These are phyloP conservation scores for Phyllostomus hastatus DNA, from an alignment of 2,113 vertebrate species.

Conservation along the genomic window DNA sequence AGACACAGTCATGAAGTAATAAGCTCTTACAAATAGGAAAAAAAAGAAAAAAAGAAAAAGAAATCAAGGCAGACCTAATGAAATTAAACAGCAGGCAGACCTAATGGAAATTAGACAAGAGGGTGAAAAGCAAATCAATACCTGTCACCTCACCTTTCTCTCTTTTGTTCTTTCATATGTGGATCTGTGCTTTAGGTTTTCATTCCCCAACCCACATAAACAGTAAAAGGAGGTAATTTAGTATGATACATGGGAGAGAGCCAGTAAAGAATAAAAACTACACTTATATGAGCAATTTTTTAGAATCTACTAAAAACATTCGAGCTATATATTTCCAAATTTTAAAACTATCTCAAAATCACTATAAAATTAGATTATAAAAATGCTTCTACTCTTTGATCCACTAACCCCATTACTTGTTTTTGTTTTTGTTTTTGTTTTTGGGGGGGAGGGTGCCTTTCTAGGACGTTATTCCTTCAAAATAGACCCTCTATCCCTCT, in stretches of 20 bases:
- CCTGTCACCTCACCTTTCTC: not conserved
- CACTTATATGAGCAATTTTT: not conserved
- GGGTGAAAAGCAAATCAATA: not conserved
- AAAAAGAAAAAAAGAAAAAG: not conserved
- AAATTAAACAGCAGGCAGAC: not conserved
- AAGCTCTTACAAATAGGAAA: not conserved
- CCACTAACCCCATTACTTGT: not conserved
- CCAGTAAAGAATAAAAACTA: not conserved
- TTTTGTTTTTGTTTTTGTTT: too few species aligned
- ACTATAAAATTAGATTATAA: not conserved
- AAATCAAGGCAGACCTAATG: not conserved
- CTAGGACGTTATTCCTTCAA: constrained; percentile 48
- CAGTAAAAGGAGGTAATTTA: not conserved
- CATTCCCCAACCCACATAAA: not conserved
- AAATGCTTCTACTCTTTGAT: not conserved
- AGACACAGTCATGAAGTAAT: not conserved
- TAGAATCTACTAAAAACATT: not conserved
- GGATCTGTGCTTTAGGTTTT: not conserved
- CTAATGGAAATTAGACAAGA: not conserved
- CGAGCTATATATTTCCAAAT: not conserved
- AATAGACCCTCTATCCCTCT: not conserved
- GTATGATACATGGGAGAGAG: not conserved
- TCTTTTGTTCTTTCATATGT: not conserved
- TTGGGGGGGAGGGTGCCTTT: not conserved
- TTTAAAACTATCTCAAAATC: constrained; percentile 26